A percentile compares a stretch with the other conserved stretches of the same genome.
Conservation (phyloP, 2,888 invertebrate genomes). For the Blera fallax region DNA sequence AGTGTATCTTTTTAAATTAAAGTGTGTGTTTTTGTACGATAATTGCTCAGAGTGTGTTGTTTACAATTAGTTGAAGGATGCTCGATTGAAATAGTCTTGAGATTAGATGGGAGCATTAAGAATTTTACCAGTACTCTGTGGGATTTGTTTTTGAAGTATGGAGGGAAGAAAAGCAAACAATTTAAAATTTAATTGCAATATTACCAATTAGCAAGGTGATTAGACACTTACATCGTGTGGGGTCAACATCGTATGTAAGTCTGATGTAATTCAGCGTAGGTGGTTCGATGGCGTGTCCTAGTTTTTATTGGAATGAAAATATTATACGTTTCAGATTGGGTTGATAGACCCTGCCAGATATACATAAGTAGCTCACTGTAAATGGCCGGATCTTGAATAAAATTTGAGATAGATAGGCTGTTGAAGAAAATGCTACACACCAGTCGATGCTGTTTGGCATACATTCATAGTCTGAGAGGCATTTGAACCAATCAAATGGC, state of each 20-base stretch:
- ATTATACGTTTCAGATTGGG: not conserved
- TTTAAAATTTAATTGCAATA: conserved; percentile 20
- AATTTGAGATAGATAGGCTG: too few relatives aligned
- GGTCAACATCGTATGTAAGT: not conserved
- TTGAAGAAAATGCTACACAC: too few relatives aligned
- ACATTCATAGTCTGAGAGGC: too few relatives aligned
- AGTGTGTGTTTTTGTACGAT: conserved; percentile 3
- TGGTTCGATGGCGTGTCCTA: not conserved
- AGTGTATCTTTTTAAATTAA: not conserved
- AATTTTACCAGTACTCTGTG: not conserved
- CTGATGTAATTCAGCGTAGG: not conserved
- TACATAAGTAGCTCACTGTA: too few relatives aligned
- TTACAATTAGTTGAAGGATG: not conserved
- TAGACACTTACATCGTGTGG: not conserved
- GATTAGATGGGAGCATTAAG: not conserved
- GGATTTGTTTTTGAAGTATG: not conserved
- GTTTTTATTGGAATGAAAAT: not conserved
- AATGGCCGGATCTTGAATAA: too few relatives aligned
- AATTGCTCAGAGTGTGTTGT: conserved; percentile 6
- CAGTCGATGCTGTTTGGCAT: too few relatives aligned
- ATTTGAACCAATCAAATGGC: too few relatives aligned
- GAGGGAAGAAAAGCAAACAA: conserved; percentile 1
- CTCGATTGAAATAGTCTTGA: not conserved
- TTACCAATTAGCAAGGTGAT: conserved; percentile 27
- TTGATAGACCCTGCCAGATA: too few relatives aligned